phyloP scores from a whole-genome alignment of 92 coral and sea anemone genomes.

The Palythoa heliodiscus region DNA sequence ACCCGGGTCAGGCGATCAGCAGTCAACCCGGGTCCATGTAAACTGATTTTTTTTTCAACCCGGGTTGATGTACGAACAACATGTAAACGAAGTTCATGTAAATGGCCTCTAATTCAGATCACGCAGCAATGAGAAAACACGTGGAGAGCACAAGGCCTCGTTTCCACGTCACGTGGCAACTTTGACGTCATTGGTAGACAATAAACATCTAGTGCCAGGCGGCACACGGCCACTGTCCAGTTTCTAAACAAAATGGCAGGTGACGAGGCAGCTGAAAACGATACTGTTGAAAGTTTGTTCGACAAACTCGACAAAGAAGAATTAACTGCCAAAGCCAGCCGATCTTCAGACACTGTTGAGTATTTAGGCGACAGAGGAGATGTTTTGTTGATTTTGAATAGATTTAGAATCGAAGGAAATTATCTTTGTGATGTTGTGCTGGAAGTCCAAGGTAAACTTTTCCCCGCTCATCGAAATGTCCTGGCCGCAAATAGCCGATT shows the following conservation, averaged over 20 bases:
- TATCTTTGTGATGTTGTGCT: constrained; percentile 43
- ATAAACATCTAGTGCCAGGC: constrained; percentile 35
- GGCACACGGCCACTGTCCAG: constrained; percentile 29
- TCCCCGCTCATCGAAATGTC: constrained; percentile 47
- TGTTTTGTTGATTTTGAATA: constrained; percentile 34
- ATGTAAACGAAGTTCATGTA: no score
- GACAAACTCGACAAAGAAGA: constrained; percentile 41
- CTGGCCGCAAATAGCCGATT: constrained; percentile 43
- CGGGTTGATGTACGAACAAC: no score
- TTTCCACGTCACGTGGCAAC: background rate
- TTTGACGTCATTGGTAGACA: background rate
- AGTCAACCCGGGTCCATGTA: no score
- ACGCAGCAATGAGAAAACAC: no score
- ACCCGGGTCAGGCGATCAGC: no score
- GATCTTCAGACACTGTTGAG: constrained; percentile 39
- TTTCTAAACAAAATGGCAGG: constrained; percentile 38
- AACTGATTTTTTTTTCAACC: no score
- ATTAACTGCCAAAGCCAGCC: constrained; percentile 32
- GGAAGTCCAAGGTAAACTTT: constrained; percentile 34
- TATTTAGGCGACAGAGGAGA: constrained; percentile 41
- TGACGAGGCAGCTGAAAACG: constrained; percentile 30
- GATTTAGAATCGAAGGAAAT: constrained; percentile 43
- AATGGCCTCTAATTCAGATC: no score
- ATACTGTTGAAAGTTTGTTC: constrained; percentile 44
- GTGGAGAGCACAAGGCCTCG: background rate